Evolutionary conservation across 2,888 invertebrate species (phyloP).

Genomic region (Sclerodermus sp.): DNA sequence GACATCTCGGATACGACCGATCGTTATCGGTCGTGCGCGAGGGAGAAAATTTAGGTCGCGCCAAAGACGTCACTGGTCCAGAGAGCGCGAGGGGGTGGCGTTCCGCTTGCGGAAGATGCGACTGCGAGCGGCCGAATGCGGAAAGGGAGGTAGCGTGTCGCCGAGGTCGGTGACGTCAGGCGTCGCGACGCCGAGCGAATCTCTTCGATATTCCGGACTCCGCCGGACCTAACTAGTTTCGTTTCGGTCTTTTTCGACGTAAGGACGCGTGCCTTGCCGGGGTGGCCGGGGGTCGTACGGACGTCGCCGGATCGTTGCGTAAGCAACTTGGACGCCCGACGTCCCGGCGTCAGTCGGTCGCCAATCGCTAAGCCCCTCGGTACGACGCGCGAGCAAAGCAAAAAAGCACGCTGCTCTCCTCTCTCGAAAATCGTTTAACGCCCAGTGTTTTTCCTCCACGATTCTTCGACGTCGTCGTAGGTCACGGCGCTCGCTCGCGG

Average conservation of each 20-base stretch:
- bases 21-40: too few relatives aligned
- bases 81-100: too few relatives aligned
- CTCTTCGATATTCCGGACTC: constrained; percentile 6
- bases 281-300: constrained; percentile 9
- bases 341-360: constrained; percentile 44
- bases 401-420: constrained; percentile 31
- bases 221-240: constrained; percentile 17
- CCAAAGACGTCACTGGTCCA: too few relatives aligned
- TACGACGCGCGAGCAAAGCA: constrained; percentile 32
- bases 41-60: too few relatives aligned
- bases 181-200: constrained; percentile 6
- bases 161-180: constrained; percentile 6
- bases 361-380: too few relatives aligned
- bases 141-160: background rate
- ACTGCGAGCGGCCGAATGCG: background rate
- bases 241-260: constrained; percentile 12
- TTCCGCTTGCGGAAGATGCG: too few relatives aligned
- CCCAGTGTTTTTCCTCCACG: too few relatives aligned
- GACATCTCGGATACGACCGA: too few relatives aligned
- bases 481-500: too few relatives aligned
- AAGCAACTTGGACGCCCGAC: constrained; percentile 46
- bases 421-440: too few relatives aligned
- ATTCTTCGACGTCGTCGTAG: too few relatives aligned
- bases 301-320: constrained; percentile 39
- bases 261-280: constrained; percentile 17